Base-by-base conservation (phyloP, 30 jellyfish, hydroid and myxozoan species). In the Haliclystus octoradiatus region DNA sequence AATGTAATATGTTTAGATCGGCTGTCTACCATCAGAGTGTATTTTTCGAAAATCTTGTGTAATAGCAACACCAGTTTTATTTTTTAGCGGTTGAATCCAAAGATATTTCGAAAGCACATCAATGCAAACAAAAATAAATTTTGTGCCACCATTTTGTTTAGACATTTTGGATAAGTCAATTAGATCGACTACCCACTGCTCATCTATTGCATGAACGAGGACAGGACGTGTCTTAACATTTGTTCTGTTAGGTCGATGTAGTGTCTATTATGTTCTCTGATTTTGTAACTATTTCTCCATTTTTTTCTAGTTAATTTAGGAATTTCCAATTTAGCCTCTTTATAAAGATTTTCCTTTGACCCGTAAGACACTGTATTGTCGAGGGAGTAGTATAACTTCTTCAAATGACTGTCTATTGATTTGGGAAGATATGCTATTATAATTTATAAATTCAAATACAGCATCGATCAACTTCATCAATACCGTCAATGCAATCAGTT, bases 31-130 rank as follows among this genome's bases (percentile, higher is more conserved):
- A 3, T 31, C 68, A 2, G n/a, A 24, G 19, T 14, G 34, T 23
- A 66, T 66, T n/a, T 66, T 40, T 34, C 25, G 31, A 23, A 66
- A 66, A 2, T 71, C 76, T n/a, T 34, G 15, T 29, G 31, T n/a
- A 26, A 23, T 33, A 27, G 29, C 51, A 72, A 15, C 49, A 32
- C 28, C 69, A 40, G 26, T 73, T 63, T 69, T 69, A 1, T 66
- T 14, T n/a, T 68, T 78, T 62, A 78, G 32, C 14, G 85, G 79
- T 28, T 29, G 27, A 0, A 68, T 77, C 92, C 92, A 78, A 15
- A 80, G 75, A 69, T 52, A 78, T 28, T 68, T 68, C 40, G 72
- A 71, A 78, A 78, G 69, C 1, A 75, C 62, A 50, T 78, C 92
- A 26, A 78, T 78, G 50, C 70, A 49, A 19, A 50, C 33, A 33